phyloP scores from a whole-genome alignment of 2,113 vertebrate genomes.

The Grallaria varia region DNA sequence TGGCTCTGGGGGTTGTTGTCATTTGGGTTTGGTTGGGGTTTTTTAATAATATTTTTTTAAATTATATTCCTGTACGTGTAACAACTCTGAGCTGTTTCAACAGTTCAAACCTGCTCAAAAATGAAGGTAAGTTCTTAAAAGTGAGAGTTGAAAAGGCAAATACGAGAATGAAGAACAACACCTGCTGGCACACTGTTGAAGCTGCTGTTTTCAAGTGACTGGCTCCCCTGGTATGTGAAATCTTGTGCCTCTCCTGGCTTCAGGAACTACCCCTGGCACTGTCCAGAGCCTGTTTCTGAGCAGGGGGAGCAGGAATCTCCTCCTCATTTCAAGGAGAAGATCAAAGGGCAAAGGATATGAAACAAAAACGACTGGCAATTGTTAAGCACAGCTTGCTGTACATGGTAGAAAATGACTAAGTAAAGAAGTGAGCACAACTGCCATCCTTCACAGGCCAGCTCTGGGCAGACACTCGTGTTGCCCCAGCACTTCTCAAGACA shows the following conservation, averaged over 20 bases:
- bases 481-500: background rate
- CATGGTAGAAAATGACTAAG: background rate
- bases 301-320: background rate
- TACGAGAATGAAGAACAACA: rapidly evolving
- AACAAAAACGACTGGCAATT: background rate
- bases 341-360: background rate
- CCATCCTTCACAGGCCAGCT: background rate
- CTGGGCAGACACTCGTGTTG: background rate
- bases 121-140: background rate
- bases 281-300: background rate
- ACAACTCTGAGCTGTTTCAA: background rate
- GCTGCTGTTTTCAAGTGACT: background rate
- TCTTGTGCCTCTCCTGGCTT: background rate
- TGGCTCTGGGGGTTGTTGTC: background rate
- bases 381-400: background rate
- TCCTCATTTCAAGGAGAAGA: background rate
- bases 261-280: rapidly evolving
- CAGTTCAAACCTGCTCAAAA: background rate
- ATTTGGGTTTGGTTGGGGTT: background rate
- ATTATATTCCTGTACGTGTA: background rate
- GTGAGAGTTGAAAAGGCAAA: background rate
- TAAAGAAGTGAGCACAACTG: background rate
- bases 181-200: too few relatives aligned
- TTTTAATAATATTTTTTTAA: background rate
- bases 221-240: background rate